These are phyloP conservation scores for Mastomys natalensis DNA, from an alignment of 2,113 vertebrate species.

Conservation along the genomic window DNA sequence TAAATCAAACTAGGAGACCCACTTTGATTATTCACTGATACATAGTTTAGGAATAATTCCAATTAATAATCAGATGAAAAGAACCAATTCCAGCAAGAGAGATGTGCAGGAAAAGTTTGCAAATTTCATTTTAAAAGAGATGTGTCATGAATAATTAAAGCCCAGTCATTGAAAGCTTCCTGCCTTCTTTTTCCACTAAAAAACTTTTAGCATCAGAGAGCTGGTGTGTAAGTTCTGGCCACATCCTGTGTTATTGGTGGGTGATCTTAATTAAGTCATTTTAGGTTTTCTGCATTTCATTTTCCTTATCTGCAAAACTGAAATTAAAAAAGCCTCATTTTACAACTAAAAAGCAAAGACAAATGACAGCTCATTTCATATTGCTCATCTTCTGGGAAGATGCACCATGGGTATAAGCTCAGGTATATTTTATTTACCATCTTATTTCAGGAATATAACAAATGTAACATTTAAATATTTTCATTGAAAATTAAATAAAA, in stretches of 20 bases:
- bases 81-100: slow-evolving; percentile 23
- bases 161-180: slow-evolving; percentile 32
- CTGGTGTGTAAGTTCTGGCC: slow-evolving; percentile 13
- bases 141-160: slow-evolving; percentile 31
- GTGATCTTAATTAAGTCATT: slow-evolving; percentile 69
- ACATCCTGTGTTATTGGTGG: slow-evolving; percentile 62
- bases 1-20: neutral
- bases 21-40: neutral
- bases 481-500: slow-evolving; percentile 10
- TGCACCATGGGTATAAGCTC: neutral
- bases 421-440: slow-evolving; percentile 20
- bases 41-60: neutral
- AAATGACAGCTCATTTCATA: slow-evolving; percentile 25
- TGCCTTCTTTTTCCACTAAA: slow-evolving; percentile 40
- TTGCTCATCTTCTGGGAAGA: neutral
- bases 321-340: slow-evolving; percentile 68
- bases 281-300: slow-evolving; percentile 60
- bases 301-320: slow-evolving; percentile 71
- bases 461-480: slow-evolving; percentile 33
- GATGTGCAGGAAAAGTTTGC: neutral
- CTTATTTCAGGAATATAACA: slow-evolving; percentile 36
- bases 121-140: slow-evolving; percentile 63
- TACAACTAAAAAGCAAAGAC: slow-evolving; percentile 41
- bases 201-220: neutral
- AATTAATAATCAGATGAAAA: slow-evolving; percentile 37